Conservation (phyloP, 2,113 vertebrate species). For the Peromyscus polionotus region DNA sequence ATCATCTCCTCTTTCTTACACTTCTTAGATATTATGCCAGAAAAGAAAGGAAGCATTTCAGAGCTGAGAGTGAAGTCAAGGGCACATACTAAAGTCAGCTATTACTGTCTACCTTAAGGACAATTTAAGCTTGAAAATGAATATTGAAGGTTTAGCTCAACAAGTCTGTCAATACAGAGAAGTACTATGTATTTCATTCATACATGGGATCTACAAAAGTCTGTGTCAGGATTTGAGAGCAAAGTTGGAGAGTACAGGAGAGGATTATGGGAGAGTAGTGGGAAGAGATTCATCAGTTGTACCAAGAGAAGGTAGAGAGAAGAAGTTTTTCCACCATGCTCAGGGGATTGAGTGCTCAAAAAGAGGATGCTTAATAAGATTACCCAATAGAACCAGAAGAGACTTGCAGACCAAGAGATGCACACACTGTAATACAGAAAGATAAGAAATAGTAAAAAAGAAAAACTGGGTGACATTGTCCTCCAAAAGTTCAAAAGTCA, state of each 20-base stretch:
- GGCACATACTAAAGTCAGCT: not conserved
- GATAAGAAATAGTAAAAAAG: not conserved
- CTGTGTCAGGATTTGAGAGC: not conserved
- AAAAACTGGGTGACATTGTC: not conserved
- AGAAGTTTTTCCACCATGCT: not conserved
- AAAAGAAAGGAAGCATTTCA: not conserved
- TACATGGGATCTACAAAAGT: not conserved
- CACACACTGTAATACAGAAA: not conserved
- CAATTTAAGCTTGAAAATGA: not conserved
- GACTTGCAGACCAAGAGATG: not conserved
- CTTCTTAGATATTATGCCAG: not conserved
- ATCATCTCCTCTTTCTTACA: not conserved
- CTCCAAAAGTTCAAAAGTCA: not conserved
- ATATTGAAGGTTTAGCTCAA: not conserved
- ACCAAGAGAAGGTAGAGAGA: not conserved
- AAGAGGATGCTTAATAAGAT: not conserved
- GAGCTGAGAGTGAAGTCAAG: not conserved
- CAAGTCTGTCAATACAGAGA: not conserved
- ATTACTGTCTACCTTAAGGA: not conserved
- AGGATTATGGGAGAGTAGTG: not conserved
- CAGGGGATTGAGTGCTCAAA: not conserved
- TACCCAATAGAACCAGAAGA: not conserved
- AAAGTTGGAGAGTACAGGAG: too few relatives aligned
- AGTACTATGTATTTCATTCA: not conserved
- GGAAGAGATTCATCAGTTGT: not conserved